A percentile compares a stretch with the other conserved stretches of the same genome.
Evolutionary conservation across 2,888 invertebrate species (phyloP).

Genomic region (Hirudinaria manillensis): DNA sequence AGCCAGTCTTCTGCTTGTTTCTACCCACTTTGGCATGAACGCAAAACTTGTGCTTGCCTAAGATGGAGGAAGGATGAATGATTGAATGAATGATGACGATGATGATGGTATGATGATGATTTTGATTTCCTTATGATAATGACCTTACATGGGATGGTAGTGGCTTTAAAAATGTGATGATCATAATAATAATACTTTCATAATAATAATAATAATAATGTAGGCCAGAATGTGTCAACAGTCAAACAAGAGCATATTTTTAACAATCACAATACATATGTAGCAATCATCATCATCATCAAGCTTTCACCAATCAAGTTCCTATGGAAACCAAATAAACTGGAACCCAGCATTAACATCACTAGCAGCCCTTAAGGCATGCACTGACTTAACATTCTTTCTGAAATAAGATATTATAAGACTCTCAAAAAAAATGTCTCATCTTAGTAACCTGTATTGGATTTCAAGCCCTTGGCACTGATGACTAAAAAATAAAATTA

Average conservation of each 20-base stretch:
- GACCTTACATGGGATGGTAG: background rate
- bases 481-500: slow-evolving; percentile 46
- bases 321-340: no score
- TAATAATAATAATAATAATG: no score
- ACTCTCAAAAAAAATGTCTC: background rate
- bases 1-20: slow-evolving; percentile 47
- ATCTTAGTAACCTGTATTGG: slow-evolving; percentile 40
- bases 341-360: background rate
- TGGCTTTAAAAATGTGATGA: background rate
- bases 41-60: slow-evolving; percentile 44
- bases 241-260: no score
- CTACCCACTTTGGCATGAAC: slow-evolving; percentile 50
- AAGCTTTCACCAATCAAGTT: no score
- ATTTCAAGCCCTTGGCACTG: slow-evolving; percentile 46
- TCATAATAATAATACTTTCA: background rate
- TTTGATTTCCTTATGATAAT: background rate
- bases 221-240: no score
- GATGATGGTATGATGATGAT: slow-evolving; percentile 1
- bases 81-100: no score
- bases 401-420: background rate
- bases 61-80: background rate
- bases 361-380: background rate
- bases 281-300: no score
- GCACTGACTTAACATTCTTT: background rate
- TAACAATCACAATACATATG: no score